These are phyloP conservation scores for Tylochromis polylepis DNA, from an alignment of 2,113 vertebrate genomes.

Conservation along the genomic window DNA sequence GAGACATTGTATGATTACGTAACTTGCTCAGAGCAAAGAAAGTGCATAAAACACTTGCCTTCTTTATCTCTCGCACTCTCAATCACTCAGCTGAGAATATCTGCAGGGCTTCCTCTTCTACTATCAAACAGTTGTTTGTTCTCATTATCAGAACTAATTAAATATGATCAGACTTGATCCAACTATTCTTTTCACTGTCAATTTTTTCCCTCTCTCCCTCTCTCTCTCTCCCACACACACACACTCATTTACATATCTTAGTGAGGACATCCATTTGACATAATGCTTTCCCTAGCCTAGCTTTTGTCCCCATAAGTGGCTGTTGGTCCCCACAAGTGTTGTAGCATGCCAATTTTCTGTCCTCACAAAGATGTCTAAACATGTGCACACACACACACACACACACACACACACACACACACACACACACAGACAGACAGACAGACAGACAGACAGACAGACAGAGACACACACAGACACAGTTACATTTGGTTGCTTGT, in stretches of 20 bases:
- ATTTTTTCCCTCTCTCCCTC: neutral
- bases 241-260: neutral
- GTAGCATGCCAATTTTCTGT: neutral
- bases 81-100: conserved; percentile 22
- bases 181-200: conserved; percentile 7
- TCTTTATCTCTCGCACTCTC: conserved; percentile 5
- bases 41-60: conserved; percentile 23
- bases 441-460: too few relatives aligned
- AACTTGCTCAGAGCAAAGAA: conserved; percentile 20
- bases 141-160: conserved; percentile 65
- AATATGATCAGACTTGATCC: conserved; percentile 54
- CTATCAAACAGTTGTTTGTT: conserved; percentile 64
- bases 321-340: neutral
- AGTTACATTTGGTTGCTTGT: conserved; percentile 39
- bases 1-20: neutral
- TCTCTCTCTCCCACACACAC: neutral
- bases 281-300: neutral
- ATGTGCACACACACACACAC: neutral
- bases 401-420: too few relatives aligned
- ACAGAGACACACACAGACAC: neutral
- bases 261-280: neutral
- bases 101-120: conserved; percentile 45
- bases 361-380: neutral
- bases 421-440: too few relatives aligned
- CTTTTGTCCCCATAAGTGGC: neutral